A percentile compares a stretch with the other conserved stretches of the same genome.
Evolutionary conservation across 2,888 invertebrate species (phyloP).

Genomic region (Morpho helenor): DNA sequence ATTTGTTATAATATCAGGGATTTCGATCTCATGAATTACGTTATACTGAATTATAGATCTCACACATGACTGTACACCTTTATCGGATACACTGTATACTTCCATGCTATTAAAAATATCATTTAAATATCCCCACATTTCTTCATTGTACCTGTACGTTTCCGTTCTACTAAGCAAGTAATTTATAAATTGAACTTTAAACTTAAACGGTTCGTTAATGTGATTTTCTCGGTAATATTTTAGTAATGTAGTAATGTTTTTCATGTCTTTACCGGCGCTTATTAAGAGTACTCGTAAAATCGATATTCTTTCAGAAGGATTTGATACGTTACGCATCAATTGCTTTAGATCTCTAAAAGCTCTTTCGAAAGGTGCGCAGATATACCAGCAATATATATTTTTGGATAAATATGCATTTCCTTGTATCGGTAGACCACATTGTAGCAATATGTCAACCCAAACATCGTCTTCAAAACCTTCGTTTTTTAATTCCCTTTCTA

Average conservation of each 20-base stretch:
- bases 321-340: conserved; percentile 44
- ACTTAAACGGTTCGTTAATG: conserved; percentile 38
- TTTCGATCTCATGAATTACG: conserved; percentile 34
- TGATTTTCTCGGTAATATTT: conserved; percentile 45
- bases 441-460: conserved; percentile 4
- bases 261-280: conserved; percentile 36
- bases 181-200: conserved; percentile 40
- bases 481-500: conserved; percentile 36
- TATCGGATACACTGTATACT: conserved; percentile 40
- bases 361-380: conserved; percentile 45
- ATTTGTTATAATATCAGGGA: conserved; percentile 46
- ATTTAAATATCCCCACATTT: conserved; percentile 48
- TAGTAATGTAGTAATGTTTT: conserved; percentile 40
- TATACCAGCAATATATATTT: conserved; percentile 46
- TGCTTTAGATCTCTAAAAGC: conserved; percentile 51
- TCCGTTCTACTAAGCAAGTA: conserved; percentile 36
- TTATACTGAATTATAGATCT: conserved; percentile 43
- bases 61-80: conserved; percentile 45
- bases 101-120: conserved; percentile 45
- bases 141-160: conserved; percentile 38
- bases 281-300: conserved; percentile 43
- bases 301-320: conserved; percentile 39
- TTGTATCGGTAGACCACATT: neutral
- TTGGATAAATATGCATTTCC: conserved; percentile 1
- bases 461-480: conserved; percentile 25